Conservation (phyloP, 1,140 invertebrate genomes). For the Bombus confusus region DNA sequence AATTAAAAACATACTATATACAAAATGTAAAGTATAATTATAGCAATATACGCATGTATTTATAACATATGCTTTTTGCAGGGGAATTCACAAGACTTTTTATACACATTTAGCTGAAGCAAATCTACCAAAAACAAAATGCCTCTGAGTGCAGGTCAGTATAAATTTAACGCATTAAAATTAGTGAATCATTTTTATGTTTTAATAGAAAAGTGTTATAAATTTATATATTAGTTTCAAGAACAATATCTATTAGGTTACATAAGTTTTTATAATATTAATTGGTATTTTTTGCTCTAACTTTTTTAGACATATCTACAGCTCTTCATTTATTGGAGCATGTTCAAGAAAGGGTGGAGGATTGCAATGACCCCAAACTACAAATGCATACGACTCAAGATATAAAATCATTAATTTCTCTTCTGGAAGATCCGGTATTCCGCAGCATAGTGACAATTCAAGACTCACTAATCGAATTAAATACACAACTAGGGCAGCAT, state of each 20-base stretch:
- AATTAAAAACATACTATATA: not conserved
- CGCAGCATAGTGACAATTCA: slow-evolving; percentile 95
- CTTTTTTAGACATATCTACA: slow-evolving; percentile 82
- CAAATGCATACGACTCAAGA: slow-evolving; percentile 91
- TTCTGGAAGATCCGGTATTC: slow-evolving; percentile 96
- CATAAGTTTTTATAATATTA: not conserved
- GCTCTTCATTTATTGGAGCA: slow-evolving; percentile 85
- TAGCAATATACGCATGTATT: not conserved
- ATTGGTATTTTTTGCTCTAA: not conserved
- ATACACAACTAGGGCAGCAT: slow-evolving; percentile 91
- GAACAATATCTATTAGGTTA: not conserved
- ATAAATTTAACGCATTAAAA: not conserved
- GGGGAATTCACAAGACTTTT: slow-evolving; percentile 40
- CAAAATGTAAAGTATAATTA: too few relatives aligned
- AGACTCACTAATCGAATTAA: slow-evolving; percentile 91
- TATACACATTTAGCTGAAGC: not conserved
- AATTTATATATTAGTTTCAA: not conserved
- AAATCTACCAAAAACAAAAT: slow-evolving; percentile 60
- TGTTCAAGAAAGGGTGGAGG: slow-evolving; percentile 84
- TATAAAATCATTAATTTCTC: slow-evolving; percentile 91
- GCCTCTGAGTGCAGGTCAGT: slow-evolving; percentile 75
- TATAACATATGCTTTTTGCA: slow-evolving; percentile 21
- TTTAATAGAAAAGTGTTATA: not conserved
- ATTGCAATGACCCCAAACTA: slow-evolving; percentile 83
- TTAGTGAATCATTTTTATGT: not conserved